A percentile compares a stretch with the other conserved stretches of the same genome.
Evolutionary conservation across 2,888 invertebrate species (phyloP).

Genomic region (Arenicola marina): DNA sequence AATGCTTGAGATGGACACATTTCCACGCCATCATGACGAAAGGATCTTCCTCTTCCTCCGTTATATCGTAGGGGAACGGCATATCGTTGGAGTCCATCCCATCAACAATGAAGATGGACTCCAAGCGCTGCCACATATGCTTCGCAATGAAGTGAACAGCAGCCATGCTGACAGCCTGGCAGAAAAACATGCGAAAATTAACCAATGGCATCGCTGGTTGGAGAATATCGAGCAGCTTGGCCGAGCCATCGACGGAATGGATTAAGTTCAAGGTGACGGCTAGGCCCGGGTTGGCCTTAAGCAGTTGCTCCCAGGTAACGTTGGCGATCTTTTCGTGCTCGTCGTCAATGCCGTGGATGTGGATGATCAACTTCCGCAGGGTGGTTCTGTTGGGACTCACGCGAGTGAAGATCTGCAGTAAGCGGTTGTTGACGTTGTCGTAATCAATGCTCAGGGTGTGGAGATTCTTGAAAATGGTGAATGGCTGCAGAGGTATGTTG

Average conservation of each 20-base stretch:
- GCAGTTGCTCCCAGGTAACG: slow-evolving; percentile 69
- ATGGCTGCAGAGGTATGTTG: slow-evolving; percentile 66
- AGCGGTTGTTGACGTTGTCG: slow-evolving; percentile 53
- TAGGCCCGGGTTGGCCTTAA: slow-evolving; percentile 65
- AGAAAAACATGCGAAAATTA: slow-evolving; percentile 76
- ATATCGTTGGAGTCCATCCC: slow-evolving; percentile 51
- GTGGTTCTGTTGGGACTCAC: slow-evolving; percentile 33
- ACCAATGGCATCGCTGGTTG: slow-evolving; percentile 74
- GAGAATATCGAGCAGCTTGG: slow-evolving; percentile 69
- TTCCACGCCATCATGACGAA: slow-evolving; percentile 73
- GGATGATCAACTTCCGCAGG: slow-evolving; percentile 67
- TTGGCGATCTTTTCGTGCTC: slow-evolving; percentile 71
- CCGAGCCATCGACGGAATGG: slow-evolving; percentile 71
- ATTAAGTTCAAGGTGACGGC: slow-evolving; percentile 69
- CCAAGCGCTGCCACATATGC: slow-evolving; percentile 61
- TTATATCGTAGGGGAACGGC: slow-evolving; percentile 14
- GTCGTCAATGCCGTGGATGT: slow-evolving; percentile 72
- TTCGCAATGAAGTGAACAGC: slow-evolving; percentile 66
- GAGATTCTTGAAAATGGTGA: slow-evolving; percentile 68
- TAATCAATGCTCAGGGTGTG: slow-evolving; percentile 67
- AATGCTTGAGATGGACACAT: slow-evolving; percentile 67
- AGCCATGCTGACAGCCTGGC: slow-evolving; percentile 69
- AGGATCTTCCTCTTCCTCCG: slow-evolving; percentile 63
- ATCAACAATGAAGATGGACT: slow-evolving; percentile 70
- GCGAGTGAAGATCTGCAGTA: slow-evolving; percentile 45